phyloP scores from a whole-genome alignment of 2,888 invertebrate species.

The Tortricodes alternella region DNA sequence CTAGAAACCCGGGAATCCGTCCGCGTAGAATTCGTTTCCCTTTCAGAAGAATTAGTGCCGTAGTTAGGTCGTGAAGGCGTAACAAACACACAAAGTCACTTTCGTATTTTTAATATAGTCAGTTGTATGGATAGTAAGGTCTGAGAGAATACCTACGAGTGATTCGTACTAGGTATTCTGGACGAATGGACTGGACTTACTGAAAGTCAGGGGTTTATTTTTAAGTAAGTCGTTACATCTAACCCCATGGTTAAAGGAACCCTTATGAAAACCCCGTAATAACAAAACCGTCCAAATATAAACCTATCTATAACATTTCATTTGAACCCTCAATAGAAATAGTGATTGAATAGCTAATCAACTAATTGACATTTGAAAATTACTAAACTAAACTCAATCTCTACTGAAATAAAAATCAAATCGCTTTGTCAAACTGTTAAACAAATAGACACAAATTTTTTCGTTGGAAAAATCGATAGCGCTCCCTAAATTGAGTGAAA shows the following conservation, averaged over 20 bases:
- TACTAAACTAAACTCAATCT: neutral
- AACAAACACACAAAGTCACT: too few species aligned
- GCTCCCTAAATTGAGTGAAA: neutral
- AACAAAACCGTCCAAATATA: neutral
- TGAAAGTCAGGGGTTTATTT: too few species aligned
- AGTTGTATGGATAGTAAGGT: too few species aligned
- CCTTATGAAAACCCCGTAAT: neutral
- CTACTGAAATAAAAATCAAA: conserved; percentile 3
- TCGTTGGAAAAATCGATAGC: neutral
- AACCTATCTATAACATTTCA: neutral
- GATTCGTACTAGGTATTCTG: too few species aligned
- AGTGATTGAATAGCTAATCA: conserved; percentile 6
- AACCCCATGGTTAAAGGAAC: neutral
- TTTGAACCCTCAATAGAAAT: neutral
- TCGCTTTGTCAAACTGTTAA: neutral
- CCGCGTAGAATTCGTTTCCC: too few species aligned
- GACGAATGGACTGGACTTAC: too few species aligned
- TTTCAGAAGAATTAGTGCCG: too few species aligned
- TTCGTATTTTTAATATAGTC: too few species aligned
- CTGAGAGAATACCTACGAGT: too few species aligned
- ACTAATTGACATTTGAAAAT: neutral
- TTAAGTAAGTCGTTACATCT: too few species aligned
- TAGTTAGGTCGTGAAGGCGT: too few species aligned
- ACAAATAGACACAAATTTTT: neutral
- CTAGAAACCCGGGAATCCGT: too few species aligned